Evolutionary conservation across 2,113 vertebrate genomes (phyloP).

Genomic region (Haemorhous mexicanus): DNA sequence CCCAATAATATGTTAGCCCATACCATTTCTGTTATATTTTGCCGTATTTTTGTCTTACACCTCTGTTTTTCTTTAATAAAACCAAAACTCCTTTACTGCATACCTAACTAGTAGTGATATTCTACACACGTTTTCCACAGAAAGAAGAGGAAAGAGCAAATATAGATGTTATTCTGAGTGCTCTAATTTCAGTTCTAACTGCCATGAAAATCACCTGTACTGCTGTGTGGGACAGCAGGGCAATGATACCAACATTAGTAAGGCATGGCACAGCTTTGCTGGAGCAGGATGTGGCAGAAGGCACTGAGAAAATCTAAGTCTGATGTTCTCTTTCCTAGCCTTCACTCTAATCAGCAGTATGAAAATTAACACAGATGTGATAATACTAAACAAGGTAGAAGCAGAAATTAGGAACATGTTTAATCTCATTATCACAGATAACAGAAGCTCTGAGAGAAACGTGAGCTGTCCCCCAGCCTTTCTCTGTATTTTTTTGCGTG

Average conservation of each 20-base stretch:
- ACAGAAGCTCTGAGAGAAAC: background rate
- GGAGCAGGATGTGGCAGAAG: background rate
- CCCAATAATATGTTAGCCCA: background rate
- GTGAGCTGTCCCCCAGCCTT: background rate
- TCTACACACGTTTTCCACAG: background rate
- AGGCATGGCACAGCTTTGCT: background rate
- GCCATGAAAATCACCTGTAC: background rate
- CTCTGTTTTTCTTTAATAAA: background rate
- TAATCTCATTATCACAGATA: conserved; percentile 16
- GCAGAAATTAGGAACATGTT: background rate
- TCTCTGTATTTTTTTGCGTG: background rate
- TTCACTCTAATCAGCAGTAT: background rate
- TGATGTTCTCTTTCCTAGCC: background rate
- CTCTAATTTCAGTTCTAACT: background rate
- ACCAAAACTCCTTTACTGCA: background rate
- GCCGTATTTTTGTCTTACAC: background rate
- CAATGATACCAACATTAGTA: background rate
- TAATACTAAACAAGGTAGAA: background rate
- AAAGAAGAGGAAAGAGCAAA: background rate
- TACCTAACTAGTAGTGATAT: background rate
- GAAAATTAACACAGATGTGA: background rate
- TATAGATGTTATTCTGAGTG: background rate
- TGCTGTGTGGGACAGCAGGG: background rate
- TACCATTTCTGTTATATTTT: background rate
- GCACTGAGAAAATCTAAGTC: background rate